A percentile compares a stretch with the other conserved stretches of the same genome.
These are phyloP conservation scores for Conops quadrifasciatus DNA, from an alignment of 2,888 invertebrate species.

Conservation along the genomic window DNA sequence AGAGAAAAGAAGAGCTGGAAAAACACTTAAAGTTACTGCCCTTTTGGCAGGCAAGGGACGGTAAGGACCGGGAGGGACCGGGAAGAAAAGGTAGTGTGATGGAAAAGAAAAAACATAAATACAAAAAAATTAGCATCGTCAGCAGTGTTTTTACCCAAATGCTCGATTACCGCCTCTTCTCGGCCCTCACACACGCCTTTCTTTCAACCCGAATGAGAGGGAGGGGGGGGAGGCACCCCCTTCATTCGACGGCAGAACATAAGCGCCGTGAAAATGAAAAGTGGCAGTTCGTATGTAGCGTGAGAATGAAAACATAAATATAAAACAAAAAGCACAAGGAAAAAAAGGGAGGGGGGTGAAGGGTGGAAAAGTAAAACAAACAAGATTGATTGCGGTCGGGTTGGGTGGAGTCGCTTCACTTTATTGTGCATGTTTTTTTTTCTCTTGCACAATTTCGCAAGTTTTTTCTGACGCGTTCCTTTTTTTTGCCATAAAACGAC, in stretches of 20 bases:
- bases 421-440: background rate
- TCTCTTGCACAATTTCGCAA: background rate
- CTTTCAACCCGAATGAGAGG: too few species aligned
- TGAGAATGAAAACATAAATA: background rate
- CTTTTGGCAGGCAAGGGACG: background rate
- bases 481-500: background rate
- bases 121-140: too few species aligned
- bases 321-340: background rate
- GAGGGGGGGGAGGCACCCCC: background rate
- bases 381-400: conserved; percentile 6
- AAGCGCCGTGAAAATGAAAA: background rate
- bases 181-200: too few species aligned
- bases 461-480: background rate
- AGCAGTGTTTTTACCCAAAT: too few species aligned
- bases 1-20: background rate
- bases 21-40: background rate
- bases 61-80: background rate
- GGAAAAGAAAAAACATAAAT: too few species aligned
- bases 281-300: background rate
- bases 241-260: background rate
- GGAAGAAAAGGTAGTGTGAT: too few species aligned
- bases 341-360: too few species aligned
- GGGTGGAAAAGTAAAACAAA: too few species aligned
- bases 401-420: background rate
- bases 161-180: too few species aligned